These are phyloP conservation scores for Drosophila watanabei DNA, from an alignment of 1,140 invertebrate species.

Conservation along the genomic window DNA sequence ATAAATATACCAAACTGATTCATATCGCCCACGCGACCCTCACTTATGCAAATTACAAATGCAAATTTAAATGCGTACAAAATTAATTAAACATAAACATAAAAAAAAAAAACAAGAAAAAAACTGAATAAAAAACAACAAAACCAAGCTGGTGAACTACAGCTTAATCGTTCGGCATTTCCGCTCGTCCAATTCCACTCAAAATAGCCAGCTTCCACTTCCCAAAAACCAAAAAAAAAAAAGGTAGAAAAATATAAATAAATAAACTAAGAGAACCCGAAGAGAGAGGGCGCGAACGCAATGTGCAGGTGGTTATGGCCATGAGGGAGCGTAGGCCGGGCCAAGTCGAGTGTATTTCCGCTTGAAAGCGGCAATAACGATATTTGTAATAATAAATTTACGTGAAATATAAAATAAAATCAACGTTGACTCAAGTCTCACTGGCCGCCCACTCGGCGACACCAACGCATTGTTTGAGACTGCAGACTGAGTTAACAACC, in stretches of 20 bases:
- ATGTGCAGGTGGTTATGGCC: constrained; percentile 74
- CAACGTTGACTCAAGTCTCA: constrained; percentile 58
- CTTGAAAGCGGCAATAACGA: constrained; percentile 80
- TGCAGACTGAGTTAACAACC: constrained; percentile 39
- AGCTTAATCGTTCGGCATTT: constrained; percentile 77
- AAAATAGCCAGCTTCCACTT: constrained; percentile 75
- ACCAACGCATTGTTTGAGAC: constrained; percentile 34
- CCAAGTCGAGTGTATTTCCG: constrained; percentile 80
- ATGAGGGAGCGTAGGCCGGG: constrained; percentile 61
- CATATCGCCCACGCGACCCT: constrained; percentile 53
- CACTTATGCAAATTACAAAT: constrained; percentile 69
- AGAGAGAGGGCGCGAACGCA: constrained; percentile 49
- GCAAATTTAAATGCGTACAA: constrained; percentile 31
- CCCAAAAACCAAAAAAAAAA: constrained; percentile 25
- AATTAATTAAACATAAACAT: constrained; percentile 48
- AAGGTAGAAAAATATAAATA: constrained; percentile 12
- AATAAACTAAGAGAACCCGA: constrained; percentile 39
- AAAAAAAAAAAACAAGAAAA: constrained; percentile 16
- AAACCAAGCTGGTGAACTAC: constrained; percentile 61
- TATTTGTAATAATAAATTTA: constrained; percentile 84
- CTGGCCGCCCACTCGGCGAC: constrained; percentile 44
- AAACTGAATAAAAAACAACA: constrained; percentile 13
- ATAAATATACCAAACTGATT: constrained; percentile 58
- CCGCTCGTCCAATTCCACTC: constrained; percentile 65
- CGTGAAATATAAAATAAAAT: constrained; percentile 81